Evolutionary conservation across 2,113 vertebrate species (phyloP), one percentile per base, ranked within the genome.

Genomic region (Morone saxatilis): DNA sequence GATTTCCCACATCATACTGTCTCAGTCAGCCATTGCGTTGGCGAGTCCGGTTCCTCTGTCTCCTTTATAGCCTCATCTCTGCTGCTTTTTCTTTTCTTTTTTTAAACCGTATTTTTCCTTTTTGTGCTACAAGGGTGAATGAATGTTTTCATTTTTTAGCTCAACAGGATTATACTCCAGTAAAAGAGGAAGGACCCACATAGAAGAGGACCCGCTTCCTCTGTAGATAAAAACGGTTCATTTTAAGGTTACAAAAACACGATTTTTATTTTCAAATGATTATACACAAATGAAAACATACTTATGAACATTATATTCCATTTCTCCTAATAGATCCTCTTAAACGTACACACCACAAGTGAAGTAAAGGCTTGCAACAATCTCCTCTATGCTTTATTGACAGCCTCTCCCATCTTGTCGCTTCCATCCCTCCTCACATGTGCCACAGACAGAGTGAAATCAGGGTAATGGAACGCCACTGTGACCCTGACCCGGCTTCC

Each of bases 401-500:
- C 45, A 60, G 71, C 62, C 60, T 40, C 51, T 71, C 73, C 56
- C 43, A 8, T 66, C 71, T 12, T 14, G 57, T 68, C 17, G 10
- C 79, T 38, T 65, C 65, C 85, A 43, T 78, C 43, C 40, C 59
- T 65, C 59, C 53, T 78, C 63, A 59, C 22, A 9, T 38, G 71
- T 6, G 36, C 77, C 56, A 38, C 41, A 71, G 78, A 86, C 73
- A 56, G 80, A 86, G 85, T 82, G 61, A 79, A 90, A 86, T 87
- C 65, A 63, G 78, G 69, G 71, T 81, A 87, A 85, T 87, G 83
- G 77, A 84, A 78, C 50, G 20, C 45, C 80, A 47, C 68, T 5
- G 38, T 47, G 81, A 90, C 89, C 86, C 80, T 74, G 85, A 86
- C 76, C 86, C 78, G 5, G 76, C 63, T 73, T 77, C 75, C 65